These are phyloP conservation scores for Anthonomus grandis DNA, from an alignment of 1,140 invertebrate genomes.

Conservation along the genomic window DNA sequence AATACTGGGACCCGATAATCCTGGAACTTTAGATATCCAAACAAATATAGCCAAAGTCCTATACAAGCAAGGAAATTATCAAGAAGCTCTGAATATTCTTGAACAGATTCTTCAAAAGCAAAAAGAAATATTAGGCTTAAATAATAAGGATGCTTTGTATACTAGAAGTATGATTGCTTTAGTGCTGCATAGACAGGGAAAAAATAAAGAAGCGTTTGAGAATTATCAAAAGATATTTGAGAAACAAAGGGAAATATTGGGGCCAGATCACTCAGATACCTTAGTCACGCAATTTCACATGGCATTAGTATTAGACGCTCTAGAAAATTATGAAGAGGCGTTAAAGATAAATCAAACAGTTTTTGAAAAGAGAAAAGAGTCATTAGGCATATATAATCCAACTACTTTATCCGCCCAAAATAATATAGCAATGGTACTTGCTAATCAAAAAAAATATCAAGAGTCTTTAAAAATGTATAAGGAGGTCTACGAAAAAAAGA, in stretches of 20 bases:
- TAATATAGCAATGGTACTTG: slow-evolving; percentile 32
- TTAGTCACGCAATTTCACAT: background rate
- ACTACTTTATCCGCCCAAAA: slow-evolving; percentile 19
- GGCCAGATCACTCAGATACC: slow-evolving; percentile 8
- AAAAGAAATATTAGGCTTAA: slow-evolving; percentile 1
- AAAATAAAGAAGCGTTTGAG: slow-evolving; percentile 37
- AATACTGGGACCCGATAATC: background rate
- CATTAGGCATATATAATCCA: background rate
- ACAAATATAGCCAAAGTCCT: background rate
- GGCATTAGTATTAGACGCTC: background rate
- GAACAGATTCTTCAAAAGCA: background rate
- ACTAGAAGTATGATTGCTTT: slow-evolving; percentile 30
- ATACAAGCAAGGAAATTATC: slow-evolving; percentile 4
- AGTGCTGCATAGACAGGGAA: slow-evolving; percentile 27
- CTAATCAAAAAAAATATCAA: slow-evolving; percentile 27
- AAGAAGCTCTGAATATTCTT: slow-evolving; percentile 4
- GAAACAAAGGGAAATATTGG: slow-evolving; percentile 31
- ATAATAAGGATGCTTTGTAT: slow-evolving; percentile 30
- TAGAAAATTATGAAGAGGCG: background rate
- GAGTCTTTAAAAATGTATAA: slow-evolving; percentile 33
- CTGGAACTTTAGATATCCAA: background rate
- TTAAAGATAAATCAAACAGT: background rate
- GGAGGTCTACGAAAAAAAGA: slow-evolving; percentile 30
- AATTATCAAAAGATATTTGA: slow-evolving; percentile 32
- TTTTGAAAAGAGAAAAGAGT: background rate